Percentiles rank a stretch among this genome's conserved stretches.
Conservation (phyloP, 1,140 invertebrate species). For the Platyscapa corneri region DNA sequence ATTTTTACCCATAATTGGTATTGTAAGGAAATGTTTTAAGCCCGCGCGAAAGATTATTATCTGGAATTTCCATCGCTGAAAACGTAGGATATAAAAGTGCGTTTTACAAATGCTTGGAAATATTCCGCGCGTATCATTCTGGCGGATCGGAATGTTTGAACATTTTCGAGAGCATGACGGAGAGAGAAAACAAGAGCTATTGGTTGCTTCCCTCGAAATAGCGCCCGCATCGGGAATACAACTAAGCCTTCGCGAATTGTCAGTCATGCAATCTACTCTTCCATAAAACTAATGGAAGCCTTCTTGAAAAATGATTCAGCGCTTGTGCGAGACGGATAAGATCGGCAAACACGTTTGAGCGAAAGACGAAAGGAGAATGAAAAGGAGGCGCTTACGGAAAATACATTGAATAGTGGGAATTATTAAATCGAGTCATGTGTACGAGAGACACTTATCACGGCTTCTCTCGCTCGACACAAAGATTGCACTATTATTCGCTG, state of each 20-base stretch:
- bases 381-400: background rate
- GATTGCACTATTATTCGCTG: constrained; percentile 15
- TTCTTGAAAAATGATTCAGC: background rate
- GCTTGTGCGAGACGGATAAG: background rate
- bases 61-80: too few species aligned
- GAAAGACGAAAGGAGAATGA: background rate
- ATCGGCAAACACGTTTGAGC: constrained; percentile 3
- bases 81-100: background rate
- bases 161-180: too few species aligned
- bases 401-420: background rate
- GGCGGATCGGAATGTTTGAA: too few species aligned
- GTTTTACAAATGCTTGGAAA: background rate
- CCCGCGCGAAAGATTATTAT: too few species aligned
- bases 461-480: background rate
- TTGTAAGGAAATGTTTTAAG: background rate
- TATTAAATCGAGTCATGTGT: background rate
- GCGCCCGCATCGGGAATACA: too few species aligned
- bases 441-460: background rate
- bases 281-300: background rate
- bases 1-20: background rate
- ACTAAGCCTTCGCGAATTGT: background rate
- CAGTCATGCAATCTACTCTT: background rate
- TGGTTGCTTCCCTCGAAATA: background rate
- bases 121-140: too few species aligned
- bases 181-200: too few species aligned